Base-by-base conservation (phyloP, 2,797 vertebrate genomes). In the Hydrophis major region DNA sequence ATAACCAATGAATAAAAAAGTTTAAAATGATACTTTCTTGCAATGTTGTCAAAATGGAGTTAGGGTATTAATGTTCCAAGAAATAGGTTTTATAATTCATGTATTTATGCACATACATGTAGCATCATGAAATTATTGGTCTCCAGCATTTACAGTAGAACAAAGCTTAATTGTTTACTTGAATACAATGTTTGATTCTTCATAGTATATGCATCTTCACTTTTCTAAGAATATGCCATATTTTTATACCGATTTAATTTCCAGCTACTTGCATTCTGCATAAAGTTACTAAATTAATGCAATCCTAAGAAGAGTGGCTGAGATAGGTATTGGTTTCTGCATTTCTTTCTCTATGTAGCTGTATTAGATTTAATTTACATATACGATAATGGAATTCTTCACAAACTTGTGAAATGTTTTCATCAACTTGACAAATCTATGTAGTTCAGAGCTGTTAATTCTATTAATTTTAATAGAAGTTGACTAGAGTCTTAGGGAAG, bases 51-150 rank as follows among this genome's bases (percentile, higher is more conserved):
- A 61, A 60, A 25, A 42, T 90, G 5, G 59, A 53, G 3, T 37
- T 91, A 86, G 2, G 91, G 50, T 0, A 0, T 2, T 0, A 0
- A 92, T 74, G 11, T 87, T 18, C 3, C 42, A 47, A 92, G 78
- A 92, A 20, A 6, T 14, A 0, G 0, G 0, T 83, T 93, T 88
- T 25, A 37, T 37, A 47, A 42, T n/a, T 78, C 37, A 20, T 78
- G 4, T 78, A 42, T 22, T 18, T 78, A 32, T 61, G 88, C 6
- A 61, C 12, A 25, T 69, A 66, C 13, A 63, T 28, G 14, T 89
- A 89, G 18, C 20, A 37, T 88, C 8, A 37, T 53, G 14, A 69
- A 69, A 69, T 69, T 69, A 69, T 14, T 69, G n/a, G 66, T 69
- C 14, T 69, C n/a, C 16, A 32, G 66, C 66, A 32, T 69, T 32